Evolutionary conservation across 2,797 vertebrate genomes (phyloP), one percentile per base, ranked within the genome.

Genomic region (Gambelia wislizenii): DNA sequence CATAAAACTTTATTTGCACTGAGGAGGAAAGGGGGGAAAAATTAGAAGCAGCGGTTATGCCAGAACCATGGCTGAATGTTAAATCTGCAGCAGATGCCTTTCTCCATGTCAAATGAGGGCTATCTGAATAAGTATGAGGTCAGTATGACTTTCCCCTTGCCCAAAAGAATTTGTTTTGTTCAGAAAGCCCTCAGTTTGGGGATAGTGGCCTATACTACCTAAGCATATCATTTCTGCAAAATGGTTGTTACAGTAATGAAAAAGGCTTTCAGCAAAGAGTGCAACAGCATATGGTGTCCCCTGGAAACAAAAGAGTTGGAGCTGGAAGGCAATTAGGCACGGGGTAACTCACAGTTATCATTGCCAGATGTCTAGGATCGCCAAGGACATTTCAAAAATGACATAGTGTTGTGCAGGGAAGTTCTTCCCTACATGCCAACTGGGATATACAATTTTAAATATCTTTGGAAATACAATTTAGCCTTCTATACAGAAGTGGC

Each of bases 1-100:
- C 92, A 87, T 56, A 91, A 92, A 83, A 87, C 67, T 90, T 88
- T 64, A 80, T 83, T 90, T 92, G 78, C 42, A 92, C 87, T 59
- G 7, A 91, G 4, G 72, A 88, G 33, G 74, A 83, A 52, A 90
- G 89, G 75, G 61, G 89, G 54, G 88, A 87, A 39, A 2, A 39
- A 52, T 20, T 83, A 39, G 64, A 54, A 16, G 4, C 64, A 86
- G 79, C 47, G 47, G 61, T 88, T 90, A 59, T 84, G 89, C 49
- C 72, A 86, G 49, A 91, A 69, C 54, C 89, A 88, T 27, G 77
- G 33, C 0, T 86, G 70, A 87, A 81, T 49, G 4, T 1, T 88
- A 91, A 80, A 44, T 92, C 87, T n/a, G 30, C 49, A 92, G 90
- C 49, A 92, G 90, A 77, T 1, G 93, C 89, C 70, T 2, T 20